These are phyloP conservation scores for Scaptomyza montana DNA, from an alignment of 1,140 invertebrate species.

Conservation along the genomic window DNA sequence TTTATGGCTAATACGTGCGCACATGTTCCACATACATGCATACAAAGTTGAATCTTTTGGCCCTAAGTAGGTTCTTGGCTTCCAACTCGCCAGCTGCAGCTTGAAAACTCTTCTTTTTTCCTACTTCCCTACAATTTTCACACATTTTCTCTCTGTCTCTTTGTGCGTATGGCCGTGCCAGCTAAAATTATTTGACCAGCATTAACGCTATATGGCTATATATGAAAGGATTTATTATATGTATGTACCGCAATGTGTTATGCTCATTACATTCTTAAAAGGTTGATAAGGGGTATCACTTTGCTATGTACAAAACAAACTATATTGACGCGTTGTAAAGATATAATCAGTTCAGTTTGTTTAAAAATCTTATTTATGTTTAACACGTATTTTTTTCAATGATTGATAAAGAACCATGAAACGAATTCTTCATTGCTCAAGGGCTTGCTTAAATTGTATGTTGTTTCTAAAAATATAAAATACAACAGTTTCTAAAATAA, in stretches of 20 bases:
- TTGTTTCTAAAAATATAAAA: too few relatives aligned
- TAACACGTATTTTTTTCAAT: too few relatives aligned
- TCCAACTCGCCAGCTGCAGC: constrained; percentile 11
- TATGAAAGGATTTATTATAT: not conserved
- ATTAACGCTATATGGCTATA: constrained; percentile 23
- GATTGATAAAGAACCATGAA: too few relatives aligned
- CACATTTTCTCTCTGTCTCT: not conserved
- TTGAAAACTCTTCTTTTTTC: not conserved
- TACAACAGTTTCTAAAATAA: too few relatives aligned
- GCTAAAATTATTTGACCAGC: constrained; percentile 22
- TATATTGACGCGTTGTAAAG: too few relatives aligned
- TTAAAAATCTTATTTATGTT: too few relatives aligned
- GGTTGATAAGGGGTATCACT: not conserved
- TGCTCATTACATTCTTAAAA: not conserved
- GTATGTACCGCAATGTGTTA: not conserved
- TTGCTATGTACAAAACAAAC: not conserved
- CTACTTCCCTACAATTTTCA: too few relatives aligned
- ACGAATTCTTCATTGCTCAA: too few relatives aligned
- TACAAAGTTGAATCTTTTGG: constrained; percentile 12
- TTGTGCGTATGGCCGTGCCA: not conserved
- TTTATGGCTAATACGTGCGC: constrained; percentile 77
- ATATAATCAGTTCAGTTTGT: too few relatives aligned
- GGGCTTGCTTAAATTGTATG: too few relatives aligned
- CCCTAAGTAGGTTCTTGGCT: constrained; percentile 38
- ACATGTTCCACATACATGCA: constrained; percentile 59